Conservation (phyloP, 2,113 vertebrate species). For the Lanius collurio region DNA sequence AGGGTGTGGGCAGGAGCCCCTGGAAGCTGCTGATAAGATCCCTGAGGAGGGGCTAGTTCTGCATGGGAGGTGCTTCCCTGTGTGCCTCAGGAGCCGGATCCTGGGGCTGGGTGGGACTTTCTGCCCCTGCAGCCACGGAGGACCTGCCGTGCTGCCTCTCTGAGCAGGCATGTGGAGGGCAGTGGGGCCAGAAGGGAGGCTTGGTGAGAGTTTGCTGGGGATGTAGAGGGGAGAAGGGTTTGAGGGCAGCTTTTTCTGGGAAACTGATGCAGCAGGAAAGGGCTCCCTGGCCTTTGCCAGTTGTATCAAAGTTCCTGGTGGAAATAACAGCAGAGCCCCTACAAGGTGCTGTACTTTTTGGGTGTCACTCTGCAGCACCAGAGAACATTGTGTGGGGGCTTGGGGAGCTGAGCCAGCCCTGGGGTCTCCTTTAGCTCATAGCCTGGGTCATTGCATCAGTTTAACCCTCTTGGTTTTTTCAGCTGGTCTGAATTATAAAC, state of each 20-base stretch:
- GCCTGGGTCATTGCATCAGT: not conserved
- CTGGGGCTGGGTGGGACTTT: not conserved
- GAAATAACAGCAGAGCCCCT: not conserved
- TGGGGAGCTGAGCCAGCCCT: not conserved
- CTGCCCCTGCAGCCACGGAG: not conserved
- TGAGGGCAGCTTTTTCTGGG: not conserved
- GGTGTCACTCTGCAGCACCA: not conserved
- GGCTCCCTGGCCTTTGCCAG: not conserved
- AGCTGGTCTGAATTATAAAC: not conserved
- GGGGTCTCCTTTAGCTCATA: not conserved
- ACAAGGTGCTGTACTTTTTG: not conserved
- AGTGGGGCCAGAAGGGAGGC: not conserved
- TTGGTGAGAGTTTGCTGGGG: not conserved
- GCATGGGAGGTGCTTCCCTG: not conserved
- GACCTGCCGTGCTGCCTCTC: fast-evolving
- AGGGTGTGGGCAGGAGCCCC: not conserved
- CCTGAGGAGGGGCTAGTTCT: not conserved
- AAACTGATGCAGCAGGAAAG: not conserved
- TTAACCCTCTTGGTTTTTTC: not conserved
- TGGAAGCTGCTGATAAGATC: conserved; percentile 17
- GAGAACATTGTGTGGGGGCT: not conserved
- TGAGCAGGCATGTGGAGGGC: not conserved
- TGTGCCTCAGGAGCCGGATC: not conserved
- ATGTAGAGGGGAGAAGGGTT: not conserved
- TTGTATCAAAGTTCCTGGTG: not conserved